phyloP scores from a whole-genome alignment of 2,888 invertebrate genomes.

The Parnassius smintheus region DNA sequence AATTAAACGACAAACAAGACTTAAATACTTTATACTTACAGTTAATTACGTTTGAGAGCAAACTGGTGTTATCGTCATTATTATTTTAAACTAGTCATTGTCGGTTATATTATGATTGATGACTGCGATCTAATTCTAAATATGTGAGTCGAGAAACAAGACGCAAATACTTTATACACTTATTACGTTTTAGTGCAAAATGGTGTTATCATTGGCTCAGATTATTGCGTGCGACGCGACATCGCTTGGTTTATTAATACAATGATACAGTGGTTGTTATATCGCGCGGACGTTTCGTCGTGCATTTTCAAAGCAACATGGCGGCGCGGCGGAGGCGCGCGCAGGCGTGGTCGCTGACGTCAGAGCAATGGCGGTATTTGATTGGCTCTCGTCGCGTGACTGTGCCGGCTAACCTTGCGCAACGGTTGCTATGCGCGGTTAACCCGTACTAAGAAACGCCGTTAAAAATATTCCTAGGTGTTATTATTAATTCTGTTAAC shows the following conservation, averaged over 20 bases:
- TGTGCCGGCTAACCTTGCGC: conserved; percentile 72
- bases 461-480: conserved; percentile 50
- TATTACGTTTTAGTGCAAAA: not conserved
- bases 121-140: too few species aligned
- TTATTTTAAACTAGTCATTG: too few species aligned
- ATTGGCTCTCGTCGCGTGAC: conserved; percentile 60
- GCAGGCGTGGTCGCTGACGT: conserved; percentile 80
- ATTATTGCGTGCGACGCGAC: conserved; percentile 11
- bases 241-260: conserved; percentile 43
- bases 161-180: conserved; percentile 8
- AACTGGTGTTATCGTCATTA: conserved; percentile 8
- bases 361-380: conserved; percentile 49
- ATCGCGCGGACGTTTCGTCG: conserved; percentile 43
- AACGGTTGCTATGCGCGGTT: conserved; percentile 73
- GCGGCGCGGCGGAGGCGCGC: conserved; percentile 75
- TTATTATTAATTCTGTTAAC: too few species aligned
- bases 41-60: not conserved
- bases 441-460: conserved; percentile 59
- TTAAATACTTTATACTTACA: not conserved
- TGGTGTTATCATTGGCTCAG: conserved; percentile 14
- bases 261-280: conserved; percentile 32
- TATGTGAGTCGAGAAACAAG: conserved; percentile 4
- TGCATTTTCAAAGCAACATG: conserved; percentile 50
- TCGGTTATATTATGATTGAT: too few species aligned
- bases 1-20: conserved; percentile 17